Evolutionary conservation across 2,888 invertebrate genomes (phyloP).

Genomic region (Melinopterus prodromus): DNA sequence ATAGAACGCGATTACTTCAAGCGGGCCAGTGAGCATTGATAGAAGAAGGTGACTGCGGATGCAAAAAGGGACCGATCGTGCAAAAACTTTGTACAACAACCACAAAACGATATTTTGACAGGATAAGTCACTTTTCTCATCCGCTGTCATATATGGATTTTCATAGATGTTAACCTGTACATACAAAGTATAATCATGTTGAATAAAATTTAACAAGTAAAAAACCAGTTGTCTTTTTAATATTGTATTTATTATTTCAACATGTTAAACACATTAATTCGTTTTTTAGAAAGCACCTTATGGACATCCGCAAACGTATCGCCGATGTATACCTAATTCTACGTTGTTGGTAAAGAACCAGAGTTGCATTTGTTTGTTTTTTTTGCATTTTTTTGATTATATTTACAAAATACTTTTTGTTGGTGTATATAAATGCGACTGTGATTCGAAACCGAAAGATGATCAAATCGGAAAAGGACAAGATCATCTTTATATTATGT

Average conservation of each 20-base stretch:
- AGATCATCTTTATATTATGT: slow-evolving; percentile 19
- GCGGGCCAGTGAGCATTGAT: slow-evolving; percentile 16
- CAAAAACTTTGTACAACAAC: too few species aligned
- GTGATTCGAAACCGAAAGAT: slow-evolving; percentile 56
- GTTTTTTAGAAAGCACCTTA: slow-evolving; percentile 25
- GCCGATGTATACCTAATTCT: neutral
- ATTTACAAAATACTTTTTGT: slow-evolving; percentile 44
- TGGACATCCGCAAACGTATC: neutral
- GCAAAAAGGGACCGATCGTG: too few species aligned
- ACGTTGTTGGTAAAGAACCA: slow-evolving; percentile 51
- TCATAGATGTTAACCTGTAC: slow-evolving; percentile 4
- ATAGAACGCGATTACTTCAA: slow-evolving; percentile 85
- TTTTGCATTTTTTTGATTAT: slow-evolving; percentile 34
- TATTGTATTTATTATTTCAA: slow-evolving; percentile 27
- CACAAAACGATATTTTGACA: too few species aligned
- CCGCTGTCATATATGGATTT: neutral
- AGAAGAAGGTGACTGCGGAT: slow-evolving; percentile 15
- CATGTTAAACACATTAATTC: slow-evolving; percentile 27
- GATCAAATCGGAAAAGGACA: neutral
- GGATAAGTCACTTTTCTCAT: too few species aligned
- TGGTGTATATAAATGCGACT: slow-evolving; percentile 51
- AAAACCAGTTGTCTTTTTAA: slow-evolving; percentile 9
- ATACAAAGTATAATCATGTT: neutral
- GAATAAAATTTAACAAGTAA: neutral
- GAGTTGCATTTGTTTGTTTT: slow-evolving; percentile 50